These are phyloP conservation scores for Pachyseris speciosa DNA, from an alignment of 64 coral and sea anemone genomes.

Conservation along the genomic window DNA sequence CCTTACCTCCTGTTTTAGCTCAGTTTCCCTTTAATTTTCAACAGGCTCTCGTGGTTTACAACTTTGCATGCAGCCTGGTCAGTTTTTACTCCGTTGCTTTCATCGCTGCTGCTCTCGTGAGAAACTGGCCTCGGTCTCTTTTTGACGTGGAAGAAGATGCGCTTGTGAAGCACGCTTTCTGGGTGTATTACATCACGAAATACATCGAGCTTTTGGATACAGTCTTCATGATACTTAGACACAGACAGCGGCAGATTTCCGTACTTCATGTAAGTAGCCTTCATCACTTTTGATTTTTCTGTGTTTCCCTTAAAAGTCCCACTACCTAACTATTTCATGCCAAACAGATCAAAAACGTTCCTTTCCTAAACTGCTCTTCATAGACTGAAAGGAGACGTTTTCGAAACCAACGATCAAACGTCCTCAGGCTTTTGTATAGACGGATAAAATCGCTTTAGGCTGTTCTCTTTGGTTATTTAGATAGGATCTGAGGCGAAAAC, in stretches of 20 bases:
- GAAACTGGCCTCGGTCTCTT: conserved; percentile 60
- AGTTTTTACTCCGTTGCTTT: conserved; percentile 82
- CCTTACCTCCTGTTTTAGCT: not conserved
- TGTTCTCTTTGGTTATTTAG: too few relatives aligned
- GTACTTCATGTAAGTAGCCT: conserved; percentile 92
- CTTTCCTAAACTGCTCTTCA: too few relatives aligned
- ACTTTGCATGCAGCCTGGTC: conserved; percentile 87
- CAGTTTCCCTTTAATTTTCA: not conserved
- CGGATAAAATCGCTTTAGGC: too few relatives aligned
- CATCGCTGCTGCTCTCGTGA: conserved; percentile 16
- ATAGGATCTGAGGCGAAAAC: too few relatives aligned
- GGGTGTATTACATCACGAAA: conserved; percentile 91
- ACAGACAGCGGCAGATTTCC: conserved; percentile 90
- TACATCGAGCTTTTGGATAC: conserved; percentile 92
- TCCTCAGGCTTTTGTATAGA: too few relatives aligned
- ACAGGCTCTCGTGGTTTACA: conserved; percentile 91
- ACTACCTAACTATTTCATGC: too few relatives aligned
- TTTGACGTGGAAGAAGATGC: conserved; percentile 68
- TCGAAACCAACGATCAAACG: too few relatives aligned
- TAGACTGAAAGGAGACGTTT: too few relatives aligned
- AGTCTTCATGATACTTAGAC: conserved; percentile 96
- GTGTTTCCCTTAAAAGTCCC: too few relatives aligned
- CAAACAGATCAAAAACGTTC: too few relatives aligned
- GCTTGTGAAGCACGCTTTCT: conserved; percentile 80
- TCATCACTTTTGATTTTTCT: too few relatives aligned